Evolutionary conservation across 2,113 vertebrate genomes (phyloP), one percentile per base, ranked within the genome.

Genomic region (Mesembrinibis cayennensis): DNA sequence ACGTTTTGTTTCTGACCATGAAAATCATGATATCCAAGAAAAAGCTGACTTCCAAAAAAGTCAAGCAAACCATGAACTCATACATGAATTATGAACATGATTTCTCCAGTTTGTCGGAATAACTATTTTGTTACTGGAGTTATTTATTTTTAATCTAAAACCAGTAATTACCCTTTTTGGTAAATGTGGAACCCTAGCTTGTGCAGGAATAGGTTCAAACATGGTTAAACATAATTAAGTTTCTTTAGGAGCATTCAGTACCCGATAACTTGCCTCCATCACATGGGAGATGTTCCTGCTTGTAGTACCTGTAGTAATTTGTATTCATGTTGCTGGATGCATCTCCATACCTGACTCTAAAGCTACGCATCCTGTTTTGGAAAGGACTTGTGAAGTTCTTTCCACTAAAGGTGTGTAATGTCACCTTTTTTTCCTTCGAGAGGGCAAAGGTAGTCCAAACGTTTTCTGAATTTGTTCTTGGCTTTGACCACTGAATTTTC

Each of bases 61-160:
- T 47, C 40, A 62, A 52, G 34, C 12, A 86, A 83, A 67, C n/a
- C 12, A 23, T 38, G 42, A 86, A 59, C 40, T 89, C 42, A 42
- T 27, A 44, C 4, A 2, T 4, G 15, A 87, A 86, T 89, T 50
- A n/a, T 36, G 36, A 69, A 45, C 15, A 8, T 72, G 40, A 62
- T 63, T 87, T 82, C 32, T 69, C 27, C 53, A 55, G 44, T 87
- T 67, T 92, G 40, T 89, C 59, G 83, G 76, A 69, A 69, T 78
- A 89, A 62, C 32, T 89, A 0, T 63, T 95, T 95, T 90, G 71
- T 76, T 84, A 71, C 66, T 72, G 49, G 49, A 44, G 19, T 67
- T 88, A 32, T 13, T 82, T 88, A 13, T 63, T 94, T 94, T 97
- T 95, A 81, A 63, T 76, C 38, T 40, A 65, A 87, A 94, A 10